Conservation (phyloP, 2,888 invertebrate species). For the Ormia ochracea region DNA sequence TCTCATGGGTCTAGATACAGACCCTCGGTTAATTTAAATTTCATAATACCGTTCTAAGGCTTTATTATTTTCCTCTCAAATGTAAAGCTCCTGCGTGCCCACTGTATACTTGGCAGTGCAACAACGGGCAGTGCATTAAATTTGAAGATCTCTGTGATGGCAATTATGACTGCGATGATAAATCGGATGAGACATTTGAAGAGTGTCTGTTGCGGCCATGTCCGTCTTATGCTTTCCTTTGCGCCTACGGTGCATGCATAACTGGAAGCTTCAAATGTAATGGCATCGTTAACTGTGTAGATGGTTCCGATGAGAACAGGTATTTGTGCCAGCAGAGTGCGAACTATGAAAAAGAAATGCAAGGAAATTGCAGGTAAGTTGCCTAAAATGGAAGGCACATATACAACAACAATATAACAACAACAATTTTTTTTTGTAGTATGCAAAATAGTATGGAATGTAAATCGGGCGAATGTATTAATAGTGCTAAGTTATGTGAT, state of each 20-base stretch:
- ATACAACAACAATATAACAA: background rate
- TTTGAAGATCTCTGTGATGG: slow-evolving; percentile 69
- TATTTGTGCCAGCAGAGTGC: slow-evolving; percentile 24
- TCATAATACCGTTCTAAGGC: no score
- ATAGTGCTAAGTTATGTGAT: slow-evolving; percentile 67
- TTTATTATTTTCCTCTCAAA: background rate
- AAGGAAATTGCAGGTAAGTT: slow-evolving; percentile 58
- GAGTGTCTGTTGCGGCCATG: slow-evolving; percentile 75
- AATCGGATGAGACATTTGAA: slow-evolving; percentile 70
- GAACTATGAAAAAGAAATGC: slow-evolving; percentile 35
- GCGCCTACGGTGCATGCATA: slow-evolving; percentile 71
- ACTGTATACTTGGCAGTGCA: slow-evolving; percentile 64
- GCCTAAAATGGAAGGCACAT: no score
- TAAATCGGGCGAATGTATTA: slow-evolving; percentile 71
- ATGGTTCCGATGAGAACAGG: slow-evolving; percentile 64
- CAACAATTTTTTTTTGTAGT: background rate
- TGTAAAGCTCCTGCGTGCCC: slow-evolving; percentile 17
- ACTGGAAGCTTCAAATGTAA: slow-evolving; percentile 55
- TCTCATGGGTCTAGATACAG: no score
- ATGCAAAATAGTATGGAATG: slow-evolving; percentile 64
- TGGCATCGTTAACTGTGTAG: slow-evolving; percentile 58
- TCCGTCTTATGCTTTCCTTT: slow-evolving; percentile 76
- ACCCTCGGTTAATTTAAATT: no score
- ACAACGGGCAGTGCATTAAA: slow-evolving; percentile 70
- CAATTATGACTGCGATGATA: slow-evolving; percentile 68